Percentiles rank a stretch among this genome's conserved stretches.
These are phyloP conservation scores for Ruditapes philippinarum DNA, from an alignment of 1,140 invertebrate species.

Conservation along the genomic window DNA sequence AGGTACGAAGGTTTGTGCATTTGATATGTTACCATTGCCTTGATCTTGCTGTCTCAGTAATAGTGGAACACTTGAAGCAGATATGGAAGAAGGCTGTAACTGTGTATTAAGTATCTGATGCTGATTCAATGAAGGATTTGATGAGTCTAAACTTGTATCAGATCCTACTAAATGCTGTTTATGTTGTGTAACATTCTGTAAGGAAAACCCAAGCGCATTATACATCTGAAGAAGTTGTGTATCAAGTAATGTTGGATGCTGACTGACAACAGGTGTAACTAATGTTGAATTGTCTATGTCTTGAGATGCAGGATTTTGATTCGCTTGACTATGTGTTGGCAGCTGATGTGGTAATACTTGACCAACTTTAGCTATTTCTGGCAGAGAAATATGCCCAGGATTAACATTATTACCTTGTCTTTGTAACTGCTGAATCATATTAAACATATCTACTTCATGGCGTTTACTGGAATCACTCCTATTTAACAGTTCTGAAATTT, in stretches of 20 bases:
- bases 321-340: not conserved
- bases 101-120: not conserved
- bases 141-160: not conserved
- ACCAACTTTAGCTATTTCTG: not conserved
- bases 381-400: no score
- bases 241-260: not conserved
- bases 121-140: not conserved
- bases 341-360: not conserved
- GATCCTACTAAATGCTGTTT: not conserved
- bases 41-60: not conserved
- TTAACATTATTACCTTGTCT: not conserved
- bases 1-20: conserved; percentile 6
- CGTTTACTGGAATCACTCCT: not conserved
- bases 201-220: conserved; percentile 28
- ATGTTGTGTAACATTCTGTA: not conserved
- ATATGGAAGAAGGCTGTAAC: not conserved
- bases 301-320: not conserved
- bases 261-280: conserved; percentile 20
- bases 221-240: conserved; percentile 53
- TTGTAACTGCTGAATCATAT: conserved; percentile 13
- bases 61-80: not conserved
- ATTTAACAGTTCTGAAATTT: conserved; percentile 46
- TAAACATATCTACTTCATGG: not conserved
- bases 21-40: not conserved
- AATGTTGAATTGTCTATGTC: not conserved